These are phyloP conservation scores for Archips crataeganus DNA, from an alignment of 2,888 invertebrate species.

Conservation along the genomic window DNA sequence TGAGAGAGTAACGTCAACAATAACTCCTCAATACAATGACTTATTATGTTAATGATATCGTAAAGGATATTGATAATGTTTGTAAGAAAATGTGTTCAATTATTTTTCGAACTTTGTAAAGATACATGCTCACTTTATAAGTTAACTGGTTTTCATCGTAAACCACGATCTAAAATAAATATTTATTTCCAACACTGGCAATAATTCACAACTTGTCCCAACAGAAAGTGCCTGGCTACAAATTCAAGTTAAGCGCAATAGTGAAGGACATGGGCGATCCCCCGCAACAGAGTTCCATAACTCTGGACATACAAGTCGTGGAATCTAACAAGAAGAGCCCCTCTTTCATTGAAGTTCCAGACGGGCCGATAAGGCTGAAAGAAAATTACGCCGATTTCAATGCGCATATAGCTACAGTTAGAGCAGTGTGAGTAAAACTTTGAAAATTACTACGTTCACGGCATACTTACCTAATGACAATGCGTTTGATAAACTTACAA, in stretches of 20 bases:
- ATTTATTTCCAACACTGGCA: constrained; percentile 15
- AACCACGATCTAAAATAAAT: constrained; percentile 13
- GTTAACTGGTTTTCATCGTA: background rate
- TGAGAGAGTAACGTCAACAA: background rate
- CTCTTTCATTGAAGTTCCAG: constrained; percentile 87
- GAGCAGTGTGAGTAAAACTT: constrained; percentile 87
- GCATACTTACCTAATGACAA: no score
- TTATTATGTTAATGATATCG: no score
- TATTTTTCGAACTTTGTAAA: background rate
- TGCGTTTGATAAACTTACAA: no score
- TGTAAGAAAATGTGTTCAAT: background rate
- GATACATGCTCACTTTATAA: background rate
- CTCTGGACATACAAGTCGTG: constrained; percentile 93
- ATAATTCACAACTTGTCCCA: constrained; percentile 43
- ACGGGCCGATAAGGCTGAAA: constrained; percentile 87
- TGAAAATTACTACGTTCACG: background rate
- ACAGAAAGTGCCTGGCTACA: constrained; percentile 87
- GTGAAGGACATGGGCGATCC: constrained; percentile 92
- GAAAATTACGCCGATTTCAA: constrained; percentile 92
- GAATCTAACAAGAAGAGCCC: constrained; percentile 95
- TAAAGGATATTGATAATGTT: no score
- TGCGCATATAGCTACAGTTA: constrained; percentile 88
- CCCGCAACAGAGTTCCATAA: constrained; percentile 89
- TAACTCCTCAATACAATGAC: no score
- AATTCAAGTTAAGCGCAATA: constrained; percentile 89